phyloP scores from a whole-genome alignment of 2,797 vertebrate genomes.

The Oreonectes daqikongensis region DNA sequence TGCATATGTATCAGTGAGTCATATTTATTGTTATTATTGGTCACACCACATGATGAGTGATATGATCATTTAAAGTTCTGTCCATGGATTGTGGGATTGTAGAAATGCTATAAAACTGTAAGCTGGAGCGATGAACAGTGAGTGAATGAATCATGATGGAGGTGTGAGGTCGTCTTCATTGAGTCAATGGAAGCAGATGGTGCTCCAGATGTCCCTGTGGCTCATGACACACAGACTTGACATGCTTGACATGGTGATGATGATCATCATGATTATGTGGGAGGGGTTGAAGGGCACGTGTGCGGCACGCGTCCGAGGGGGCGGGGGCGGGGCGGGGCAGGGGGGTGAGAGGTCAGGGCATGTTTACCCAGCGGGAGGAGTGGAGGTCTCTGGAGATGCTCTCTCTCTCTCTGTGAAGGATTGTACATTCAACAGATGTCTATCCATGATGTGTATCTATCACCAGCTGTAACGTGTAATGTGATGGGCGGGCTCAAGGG shows the following conservation, averaged over 20 bases:
- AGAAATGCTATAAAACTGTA: too few species aligned
- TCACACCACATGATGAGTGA: too few species aligned
- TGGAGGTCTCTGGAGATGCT: slow-evolving; percentile 48
- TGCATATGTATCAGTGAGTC: too few species aligned
- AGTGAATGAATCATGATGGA: too few species aligned
- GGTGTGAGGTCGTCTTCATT: too few species aligned
- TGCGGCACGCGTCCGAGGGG: slow-evolving; percentile 30
- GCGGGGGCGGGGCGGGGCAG: slow-evolving; percentile 26
- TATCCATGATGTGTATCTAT: slow-evolving; percentile 26
- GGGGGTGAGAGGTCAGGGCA: slow-evolving; percentile 62
- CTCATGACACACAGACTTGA: not conserved
- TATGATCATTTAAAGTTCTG: too few species aligned
- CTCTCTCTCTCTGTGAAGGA: slow-evolving; percentile 36
- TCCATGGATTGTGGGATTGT: too few species aligned
- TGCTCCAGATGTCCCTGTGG: slow-evolving; percentile 26
- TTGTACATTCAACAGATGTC: slow-evolving; percentile 66
- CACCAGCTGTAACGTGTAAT: slow-evolving; percentile 1
- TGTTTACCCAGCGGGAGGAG: slow-evolving; percentile 70
- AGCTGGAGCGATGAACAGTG: too few species aligned
- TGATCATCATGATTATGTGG: not conserved
- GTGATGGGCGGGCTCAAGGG: not conserved
- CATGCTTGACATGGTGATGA: not conserved
- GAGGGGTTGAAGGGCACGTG: not conserved
- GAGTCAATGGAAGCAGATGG: slow-evolving; percentile 77
- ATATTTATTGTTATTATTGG: too few species aligned